Conservation (phyloP, 2,888 invertebrate genomes). For the Drosophila rellima region DNA sequence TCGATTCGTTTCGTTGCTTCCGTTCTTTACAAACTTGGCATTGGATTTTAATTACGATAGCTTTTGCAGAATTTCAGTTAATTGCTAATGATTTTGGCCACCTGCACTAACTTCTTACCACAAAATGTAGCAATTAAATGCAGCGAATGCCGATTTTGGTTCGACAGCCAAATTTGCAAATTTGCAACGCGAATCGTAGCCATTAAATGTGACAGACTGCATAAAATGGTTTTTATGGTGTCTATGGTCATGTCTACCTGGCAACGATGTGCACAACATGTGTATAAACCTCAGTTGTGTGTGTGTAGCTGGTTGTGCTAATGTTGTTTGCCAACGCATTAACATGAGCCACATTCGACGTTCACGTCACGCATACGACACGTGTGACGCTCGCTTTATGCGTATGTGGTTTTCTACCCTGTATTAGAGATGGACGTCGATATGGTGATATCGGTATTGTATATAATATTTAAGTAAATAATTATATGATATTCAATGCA, state of each 20-base stretch:
- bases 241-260: slow-evolving; percentile 60
- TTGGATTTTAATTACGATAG: slow-evolving; percentile 34
- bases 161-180: slow-evolving; percentile 68
- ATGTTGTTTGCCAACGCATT: slow-evolving; percentile 80
- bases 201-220: slow-evolving; percentile 68
- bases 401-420: slow-evolving; percentile 8
- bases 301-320: slow-evolving; percentile 44
- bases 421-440: background rate
- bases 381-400: slow-evolving; percentile 46
- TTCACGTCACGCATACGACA: slow-evolving; percentile 74
- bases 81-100: slow-evolving; percentile 42
- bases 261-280: slow-evolving; percentile 27
- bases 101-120: slow-evolving; percentile 8
- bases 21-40: slow-evolving; percentile 51
- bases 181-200: slow-evolving; percentile 66
- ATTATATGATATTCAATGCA: background rate
- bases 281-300: slow-evolving; percentile 22
- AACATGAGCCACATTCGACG: slow-evolving; percentile 56
- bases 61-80: slow-evolving; percentile 45
- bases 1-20: slow-evolving; percentile 33
- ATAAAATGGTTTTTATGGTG: slow-evolving; percentile 55
- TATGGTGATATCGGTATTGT: background rate
- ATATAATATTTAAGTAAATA: background rate
- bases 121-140: slow-evolving; percentile 63
- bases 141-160: slow-evolving; percentile 62